Evolutionary conservation across 2,888 invertebrate genomes (phyloP).

Genomic region (Drosophila ochracea): DNA sequence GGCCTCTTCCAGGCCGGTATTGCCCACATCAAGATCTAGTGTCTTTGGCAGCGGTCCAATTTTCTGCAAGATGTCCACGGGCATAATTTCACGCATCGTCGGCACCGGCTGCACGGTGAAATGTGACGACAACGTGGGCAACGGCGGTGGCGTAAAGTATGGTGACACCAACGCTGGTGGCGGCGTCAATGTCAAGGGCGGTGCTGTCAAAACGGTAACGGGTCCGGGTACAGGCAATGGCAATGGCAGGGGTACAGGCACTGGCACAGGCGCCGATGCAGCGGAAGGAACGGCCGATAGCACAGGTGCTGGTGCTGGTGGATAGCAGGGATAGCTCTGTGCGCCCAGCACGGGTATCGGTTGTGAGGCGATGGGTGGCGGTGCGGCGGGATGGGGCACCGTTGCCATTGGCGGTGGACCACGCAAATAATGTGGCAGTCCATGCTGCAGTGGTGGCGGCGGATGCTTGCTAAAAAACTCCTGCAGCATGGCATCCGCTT

Average conservation of each 20-base stretch:
- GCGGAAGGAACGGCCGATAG: slow-evolving; percentile 23
- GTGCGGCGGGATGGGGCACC: slow-evolving; percentile 3
- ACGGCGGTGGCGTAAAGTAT: slow-evolving; percentile 63
- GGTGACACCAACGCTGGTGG: slow-evolving; percentile 33
- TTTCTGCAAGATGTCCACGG: slow-evolving; percentile 65
- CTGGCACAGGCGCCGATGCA: slow-evolving; percentile 22
- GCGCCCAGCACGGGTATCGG: slow-evolving; percentile 70
- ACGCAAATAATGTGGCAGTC: slow-evolving; percentile 69
- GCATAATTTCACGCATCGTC: slow-evolving; percentile 67
- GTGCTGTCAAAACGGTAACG: slow-evolving; percentile 16
- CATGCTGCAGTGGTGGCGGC: slow-evolving; percentile 43
- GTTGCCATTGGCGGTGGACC: slow-evolving; percentile 77
- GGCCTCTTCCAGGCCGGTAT: slow-evolving; percentile 33
- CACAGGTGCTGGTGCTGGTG: slow-evolving; percentile 16
- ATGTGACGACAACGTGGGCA: slow-evolving; percentile 57
- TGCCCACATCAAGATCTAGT: slow-evolving; percentile 55
- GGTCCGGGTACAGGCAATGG: slow-evolving; percentile 26
- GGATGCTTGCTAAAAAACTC: slow-evolving; percentile 68
- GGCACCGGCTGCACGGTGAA: slow-evolving; percentile 60
- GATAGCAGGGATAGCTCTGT: slow-evolving; percentile 61
- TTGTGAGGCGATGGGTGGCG: slow-evolving; percentile 31
- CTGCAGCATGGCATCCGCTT: slow-evolving; percentile 59
- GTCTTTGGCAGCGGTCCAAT: slow-evolving; percentile 68
- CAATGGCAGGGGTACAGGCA: slow-evolving; percentile 33
- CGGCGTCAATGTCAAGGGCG: slow-evolving; percentile 29